Base-by-base conservation (phyloP, 2,888 invertebrate species). In the Trachelus stipa region DNA sequence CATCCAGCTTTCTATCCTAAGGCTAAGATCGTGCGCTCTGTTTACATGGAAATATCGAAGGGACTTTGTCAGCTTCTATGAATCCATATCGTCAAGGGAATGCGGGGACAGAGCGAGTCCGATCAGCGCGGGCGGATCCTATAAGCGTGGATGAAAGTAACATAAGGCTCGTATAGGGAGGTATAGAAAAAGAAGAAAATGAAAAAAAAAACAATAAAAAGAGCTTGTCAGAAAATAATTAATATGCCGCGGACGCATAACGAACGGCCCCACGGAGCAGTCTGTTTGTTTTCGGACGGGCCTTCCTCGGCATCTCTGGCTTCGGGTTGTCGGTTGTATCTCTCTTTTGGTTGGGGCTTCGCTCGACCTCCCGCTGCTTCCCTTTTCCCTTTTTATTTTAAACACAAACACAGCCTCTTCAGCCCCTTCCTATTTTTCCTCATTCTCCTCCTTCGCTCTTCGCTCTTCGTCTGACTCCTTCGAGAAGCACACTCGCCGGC, bases 211-310 rank as follows among this genome's bases (percentile, higher is more conserved):
- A 75, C 82, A 83, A 84, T 84, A 85, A 85, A 79, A 83, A 82
- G 82, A 81, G 83, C 84, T 86, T 82, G 85, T 85, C 87, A 86
- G 85, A 85, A 88, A 89, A 90, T 90, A 90, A 90, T 90, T 90
- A 90, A 90, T 90, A 90, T 90, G 89, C 90, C 88, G 86, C 84
- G 87, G 86, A 87, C 89, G 88, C 87, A 90, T 90, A 90, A 90
- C 89, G 90, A 90, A 90, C 88, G 89, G 86, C 87, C 86, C 83
- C 82, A 85, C 84, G 87, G 84, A 85, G 86, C 88, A 87, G 87
- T 88, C 85, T 90, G 90, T 90, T 90, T 90, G 90, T 90, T 90
- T 90, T 90, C 87, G 88, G 89, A 84, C 84, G 85, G 84, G 79
- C 83, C 84, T 81, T 82, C 81, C 82, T 79, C 83, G 79, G 77